Conservation (phyloP, 2,888 invertebrate species). For the Notodonta dromedarius region DNA sequence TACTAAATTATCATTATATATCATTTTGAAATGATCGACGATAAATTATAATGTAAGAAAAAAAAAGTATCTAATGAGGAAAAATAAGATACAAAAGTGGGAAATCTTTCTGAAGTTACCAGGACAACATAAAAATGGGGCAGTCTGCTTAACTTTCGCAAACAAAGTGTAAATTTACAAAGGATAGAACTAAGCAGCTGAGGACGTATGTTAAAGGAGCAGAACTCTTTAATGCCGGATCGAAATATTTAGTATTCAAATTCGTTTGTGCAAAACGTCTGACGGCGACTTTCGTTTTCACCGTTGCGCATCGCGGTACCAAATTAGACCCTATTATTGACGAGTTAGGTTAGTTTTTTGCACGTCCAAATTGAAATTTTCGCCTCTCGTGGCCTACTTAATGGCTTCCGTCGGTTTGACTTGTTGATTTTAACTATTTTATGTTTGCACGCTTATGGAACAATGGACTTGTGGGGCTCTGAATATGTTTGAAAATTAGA, state of each 20-base stretch:
- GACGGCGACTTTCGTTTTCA: conserved; percentile 78
- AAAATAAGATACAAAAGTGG: neutral
- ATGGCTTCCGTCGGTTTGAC: conserved; percentile 67
- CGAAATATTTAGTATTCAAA: conserved; percentile 73
- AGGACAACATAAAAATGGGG: neutral
- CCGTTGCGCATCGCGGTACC: conserved; percentile 29
- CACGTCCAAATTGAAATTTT: conserved; percentile 60
- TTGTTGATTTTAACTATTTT: conserved; percentile 76
- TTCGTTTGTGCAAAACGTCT: conserved; percentile 77
- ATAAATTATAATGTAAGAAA: too few relatives aligned
- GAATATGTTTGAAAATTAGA: conserved; percentile 31
- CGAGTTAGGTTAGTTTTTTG: conserved; percentile 42
- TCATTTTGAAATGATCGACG: too few relatives aligned
- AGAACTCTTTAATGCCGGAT: conserved; percentile 47
- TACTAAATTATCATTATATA: too few relatives aligned
- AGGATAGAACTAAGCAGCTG: neutral
- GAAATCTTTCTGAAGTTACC: neutral
- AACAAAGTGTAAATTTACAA: neutral
- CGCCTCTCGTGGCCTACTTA: conserved; percentile 75
- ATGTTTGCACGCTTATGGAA: conserved; percentile 52
- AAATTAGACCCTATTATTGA: conserved; percentile 45
- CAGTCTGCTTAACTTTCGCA: neutral
- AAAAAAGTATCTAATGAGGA: neutral
- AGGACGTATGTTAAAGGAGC: conserved; percentile 6
- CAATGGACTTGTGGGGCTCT: conserved; percentile 41